Conservation (phyloP, 2,888 invertebrate genomes). For the Heteromyza rotundicornis region DNA sequence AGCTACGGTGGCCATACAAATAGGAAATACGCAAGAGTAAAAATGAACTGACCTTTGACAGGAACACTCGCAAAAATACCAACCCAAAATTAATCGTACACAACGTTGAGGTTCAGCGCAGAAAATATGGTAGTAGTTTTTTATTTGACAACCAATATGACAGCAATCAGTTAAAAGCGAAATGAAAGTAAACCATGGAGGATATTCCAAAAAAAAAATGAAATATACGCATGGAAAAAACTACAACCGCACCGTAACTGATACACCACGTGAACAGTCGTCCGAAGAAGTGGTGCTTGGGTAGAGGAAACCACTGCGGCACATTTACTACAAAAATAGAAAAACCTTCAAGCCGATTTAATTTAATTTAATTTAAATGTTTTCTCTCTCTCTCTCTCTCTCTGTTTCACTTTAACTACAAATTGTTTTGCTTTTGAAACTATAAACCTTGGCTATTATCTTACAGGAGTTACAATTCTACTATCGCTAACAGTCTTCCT, state of each 20-base stretch:
- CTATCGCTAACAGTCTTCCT: constrained; percentile 97
- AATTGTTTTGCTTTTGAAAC: not conserved
- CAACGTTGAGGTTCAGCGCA: constrained; percentile 57
- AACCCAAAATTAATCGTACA: not conserved
- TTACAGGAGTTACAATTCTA: constrained; percentile 91
- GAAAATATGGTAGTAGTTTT: constrained; percentile 63
- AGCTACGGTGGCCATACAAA: not conserved
- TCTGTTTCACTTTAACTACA: not conserved
- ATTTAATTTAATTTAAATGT: no score
- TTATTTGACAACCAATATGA: constrained; percentile 45
- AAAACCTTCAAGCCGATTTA: no score
- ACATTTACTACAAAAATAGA: no score
- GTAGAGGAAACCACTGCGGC: no score
- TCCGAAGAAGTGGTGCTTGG: no score
- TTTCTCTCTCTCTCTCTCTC: no score
- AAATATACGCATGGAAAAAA: no score
- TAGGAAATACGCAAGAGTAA: not conserved
- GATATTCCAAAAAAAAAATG: no score
- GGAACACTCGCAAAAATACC: not conserved
- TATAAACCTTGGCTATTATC: not conserved
- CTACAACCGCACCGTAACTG: constrained; percentile 25
- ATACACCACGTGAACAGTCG: no score
- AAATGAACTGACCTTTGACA: not conserved
- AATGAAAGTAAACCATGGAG: no score
- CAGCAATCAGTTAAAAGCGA: no score